Evolutionary conservation across 1,140 invertebrate genomes (phyloP).

Genomic region (Ostrea denselamellosa): DNA sequence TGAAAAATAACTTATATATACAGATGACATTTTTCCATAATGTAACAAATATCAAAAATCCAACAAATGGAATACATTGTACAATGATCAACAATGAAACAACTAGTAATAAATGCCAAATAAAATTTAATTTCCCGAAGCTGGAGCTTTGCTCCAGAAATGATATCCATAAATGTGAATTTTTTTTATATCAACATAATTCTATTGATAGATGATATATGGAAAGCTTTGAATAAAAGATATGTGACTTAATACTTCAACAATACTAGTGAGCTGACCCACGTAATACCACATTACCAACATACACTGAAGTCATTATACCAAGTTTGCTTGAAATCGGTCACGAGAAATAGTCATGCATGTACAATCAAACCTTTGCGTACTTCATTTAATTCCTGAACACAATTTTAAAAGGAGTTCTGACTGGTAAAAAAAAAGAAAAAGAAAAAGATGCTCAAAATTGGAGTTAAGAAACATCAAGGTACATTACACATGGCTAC

Average conservation of each 20-base stretch:
- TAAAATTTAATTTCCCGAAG: neutral
- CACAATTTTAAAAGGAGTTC: too few relatives aligned
- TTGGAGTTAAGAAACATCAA: too few relatives aligned
- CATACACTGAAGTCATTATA: neutral
- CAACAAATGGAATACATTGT: slow-evolving; percentile 20
- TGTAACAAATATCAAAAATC: slow-evolving; percentile 28
- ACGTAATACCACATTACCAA: neutral
- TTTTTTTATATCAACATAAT: neutral
- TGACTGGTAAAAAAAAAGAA: too few relatives aligned
- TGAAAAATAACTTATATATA: slow-evolving; percentile 38
- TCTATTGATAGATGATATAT: neutral
- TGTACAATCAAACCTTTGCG: neutral
- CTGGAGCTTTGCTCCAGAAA: slow-evolving; percentile 10
- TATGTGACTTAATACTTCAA: slow-evolving; percentile 4
- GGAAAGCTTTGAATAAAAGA: neutral
- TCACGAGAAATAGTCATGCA: neutral
- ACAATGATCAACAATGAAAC: neutral
- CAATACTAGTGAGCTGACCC: neutral
- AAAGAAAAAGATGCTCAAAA: too few relatives aligned
- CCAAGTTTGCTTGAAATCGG: neutral
- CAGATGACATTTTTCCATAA: slow-evolving; percentile 12
- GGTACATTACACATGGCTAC: too few relatives aligned
- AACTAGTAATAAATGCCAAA: neutral
- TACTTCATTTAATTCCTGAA: too few relatives aligned
- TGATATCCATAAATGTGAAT: neutral